A percentile compares a stretch with the other conserved stretches of the same genome.
Evolutionary conservation across 1,140 invertebrate genomes (phyloP).

Genomic region (Asbolus verrucosus): DNA sequence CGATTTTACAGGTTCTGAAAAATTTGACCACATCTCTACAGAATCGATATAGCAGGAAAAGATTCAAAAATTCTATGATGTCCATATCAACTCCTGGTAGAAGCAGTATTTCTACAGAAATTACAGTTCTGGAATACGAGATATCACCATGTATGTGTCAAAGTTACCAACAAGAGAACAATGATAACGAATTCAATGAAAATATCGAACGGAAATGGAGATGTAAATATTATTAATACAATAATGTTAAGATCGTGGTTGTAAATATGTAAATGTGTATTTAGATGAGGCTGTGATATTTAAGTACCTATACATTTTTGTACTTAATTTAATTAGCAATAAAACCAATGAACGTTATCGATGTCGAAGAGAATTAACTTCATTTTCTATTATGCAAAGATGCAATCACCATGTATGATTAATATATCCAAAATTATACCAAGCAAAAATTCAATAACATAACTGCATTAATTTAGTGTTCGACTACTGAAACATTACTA

Average conservation of each 20-base stretch:
- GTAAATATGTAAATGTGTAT: slow-evolving; percentile 15
- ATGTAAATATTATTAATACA: slow-evolving; percentile 50
- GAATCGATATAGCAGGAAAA: slow-evolving; percentile 50
- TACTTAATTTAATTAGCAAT: too few species aligned
- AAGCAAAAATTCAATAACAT: too few species aligned
- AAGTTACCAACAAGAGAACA: slow-evolving; percentile 50
- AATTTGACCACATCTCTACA: slow-evolving; percentile 53
- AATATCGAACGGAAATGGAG: slow-evolving; percentile 50
- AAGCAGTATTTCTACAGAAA: slow-evolving; percentile 56
- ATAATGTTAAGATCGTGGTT: slow-evolving; percentile 8
- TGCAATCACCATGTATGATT: too few species aligned
- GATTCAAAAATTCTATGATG: slow-evolving; percentile 48
- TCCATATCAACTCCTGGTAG: slow-evolving; percentile 53
- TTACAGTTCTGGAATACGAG: slow-evolving; percentile 55
- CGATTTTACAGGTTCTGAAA: slow-evolving; percentile 51
- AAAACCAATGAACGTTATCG: too few species aligned
- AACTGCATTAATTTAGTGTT: too few species aligned
- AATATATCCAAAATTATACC: too few species aligned
- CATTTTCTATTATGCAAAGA: too few species aligned
- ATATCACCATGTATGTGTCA: slow-evolving; percentile 44
- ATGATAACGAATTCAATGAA: slow-evolving; percentile 58
- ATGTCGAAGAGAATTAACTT: too few species aligned
- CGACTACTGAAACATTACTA: too few species aligned
- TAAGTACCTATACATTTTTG: slow-evolving; percentile 2
- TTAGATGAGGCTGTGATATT: slow-evolving; percentile 27